A percentile compares a stretch with the other conserved stretches of the same genome.
phyloP scores from a whole-genome alignment of 2,888 invertebrate genomes.

The Elgonia sp. region DNA sequence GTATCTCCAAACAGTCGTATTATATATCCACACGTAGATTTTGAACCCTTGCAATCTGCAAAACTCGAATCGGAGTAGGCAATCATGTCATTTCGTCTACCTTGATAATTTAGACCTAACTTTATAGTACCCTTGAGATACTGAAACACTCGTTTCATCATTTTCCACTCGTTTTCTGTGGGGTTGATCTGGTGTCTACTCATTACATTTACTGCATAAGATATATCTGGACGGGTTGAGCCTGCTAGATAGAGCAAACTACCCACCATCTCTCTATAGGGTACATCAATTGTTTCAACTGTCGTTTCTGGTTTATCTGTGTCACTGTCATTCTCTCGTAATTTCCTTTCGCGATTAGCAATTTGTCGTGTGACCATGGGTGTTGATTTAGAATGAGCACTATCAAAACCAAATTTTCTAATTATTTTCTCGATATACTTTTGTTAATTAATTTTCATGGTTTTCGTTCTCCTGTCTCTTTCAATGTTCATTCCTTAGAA shows the following conservation, averaged over 20 bases:
- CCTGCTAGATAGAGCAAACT: constrained; percentile 69
- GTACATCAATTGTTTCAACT: background rate
- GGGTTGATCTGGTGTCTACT: background rate
- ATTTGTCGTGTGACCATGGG: constrained; percentile 16
- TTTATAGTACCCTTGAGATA: background rate
- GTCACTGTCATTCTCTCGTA: background rate
- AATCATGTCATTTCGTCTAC: background rate
- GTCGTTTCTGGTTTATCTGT: background rate
- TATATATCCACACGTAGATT: background rate
- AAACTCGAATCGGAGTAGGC: background rate
- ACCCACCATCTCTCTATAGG: constrained; percentile 71
- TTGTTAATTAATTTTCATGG: background rate
- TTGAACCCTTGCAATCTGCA: background rate
- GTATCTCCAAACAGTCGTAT: background rate
- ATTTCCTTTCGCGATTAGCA: background rate
- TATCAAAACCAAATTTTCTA: constrained; percentile 10
- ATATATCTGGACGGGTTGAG: background rate
- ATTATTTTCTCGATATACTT: constrained; percentile 2
- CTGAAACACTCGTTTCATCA: constrained; percentile 4
- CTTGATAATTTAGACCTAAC: background rate
- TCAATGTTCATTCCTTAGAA: constrained; percentile 12
- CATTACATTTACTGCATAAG: constrained; percentile 1
- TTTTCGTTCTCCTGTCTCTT: background rate
- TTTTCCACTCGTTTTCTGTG: background rate
- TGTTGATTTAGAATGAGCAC: background rate